phyloP scores from a whole-genome alignment of 1,140 invertebrate genomes.

The Bacillus rossius region DNA sequence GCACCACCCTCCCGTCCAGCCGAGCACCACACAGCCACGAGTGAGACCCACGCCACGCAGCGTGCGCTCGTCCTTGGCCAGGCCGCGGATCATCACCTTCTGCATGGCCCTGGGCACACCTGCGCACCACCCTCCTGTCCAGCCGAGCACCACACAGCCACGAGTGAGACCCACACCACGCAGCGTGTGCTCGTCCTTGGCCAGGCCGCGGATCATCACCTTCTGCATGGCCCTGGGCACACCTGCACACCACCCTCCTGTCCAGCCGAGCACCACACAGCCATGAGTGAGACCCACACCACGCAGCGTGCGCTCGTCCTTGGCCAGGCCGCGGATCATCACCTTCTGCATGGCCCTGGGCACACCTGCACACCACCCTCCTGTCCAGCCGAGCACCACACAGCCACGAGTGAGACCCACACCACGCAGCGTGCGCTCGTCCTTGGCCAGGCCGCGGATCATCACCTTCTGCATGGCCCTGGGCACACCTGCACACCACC shows the following conservation, averaged over 20 bases:
- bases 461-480: constrained; percentile 86
- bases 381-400: no score
- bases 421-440: constrained; percentile 73
- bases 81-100: constrained; percentile 88
- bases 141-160: no score
- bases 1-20: no score
- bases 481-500: constrained; percentile 69
- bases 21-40: no score
- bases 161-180: constrained; percentile 69
- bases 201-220: constrained; percentile 86
- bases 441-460: constrained; percentile 85
- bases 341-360: constrained; percentile 85
- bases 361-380: constrained; percentile 66
- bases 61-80: constrained; percentile 81
- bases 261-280: no score
- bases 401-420: no score
- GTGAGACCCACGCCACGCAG: constrained; percentile 70
- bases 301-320: constrained; percentile 76
- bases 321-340: constrained; percentile 85
- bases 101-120: constrained; percentile 80
- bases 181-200: constrained; percentile 79
- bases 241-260: no score
- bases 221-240: constrained; percentile 85
- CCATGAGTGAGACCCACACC: constrained; percentile 75
- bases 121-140: no score